These are phyloP conservation scores for Octodon degus DNA, from an alignment of 2,113 vertebrate species.

Conservation along the genomic window DNA sequence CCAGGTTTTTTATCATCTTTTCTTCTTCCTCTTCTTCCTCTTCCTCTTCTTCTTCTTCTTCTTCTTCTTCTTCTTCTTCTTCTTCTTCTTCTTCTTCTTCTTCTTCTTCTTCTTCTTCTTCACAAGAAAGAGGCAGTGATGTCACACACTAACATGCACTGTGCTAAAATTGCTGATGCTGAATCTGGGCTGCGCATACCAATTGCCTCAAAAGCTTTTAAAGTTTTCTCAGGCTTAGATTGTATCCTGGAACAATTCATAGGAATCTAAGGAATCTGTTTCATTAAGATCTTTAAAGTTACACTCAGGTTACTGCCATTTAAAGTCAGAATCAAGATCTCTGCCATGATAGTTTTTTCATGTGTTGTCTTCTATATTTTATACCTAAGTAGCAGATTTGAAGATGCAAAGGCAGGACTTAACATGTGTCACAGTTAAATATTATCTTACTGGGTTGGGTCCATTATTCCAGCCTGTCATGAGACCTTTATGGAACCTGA, in stretches of 20 bases:
- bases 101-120: background rate
- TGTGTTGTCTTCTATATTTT: background rate
- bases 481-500: conserved; percentile 56
- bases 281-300: background rate
- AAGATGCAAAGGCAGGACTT: conserved; percentile 30
- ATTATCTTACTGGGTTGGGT: conserved; percentile 3
- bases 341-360: background rate
- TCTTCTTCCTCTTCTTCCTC: background rate
- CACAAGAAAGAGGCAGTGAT: background rate
- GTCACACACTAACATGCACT: background rate
- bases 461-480: conserved; percentile 26
- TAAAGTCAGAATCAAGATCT: background rate
- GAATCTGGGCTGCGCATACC: background rate
- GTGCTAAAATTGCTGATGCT: background rate
- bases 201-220: conserved; percentile 18
- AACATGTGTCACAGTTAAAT: conserved; percentile 42
- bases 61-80: background rate
- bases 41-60: background rate
- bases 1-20: background rate
- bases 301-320: background rate
- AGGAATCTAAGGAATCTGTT: background rate
- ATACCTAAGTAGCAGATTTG: conserved; percentile 15
- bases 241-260: background rate
- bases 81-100: background rate
- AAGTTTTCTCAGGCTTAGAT: background rate